phyloP scores from a whole-genome alignment of 2,797 vertebrate genomes.

The Passerculus sandwichensis region DNA sequence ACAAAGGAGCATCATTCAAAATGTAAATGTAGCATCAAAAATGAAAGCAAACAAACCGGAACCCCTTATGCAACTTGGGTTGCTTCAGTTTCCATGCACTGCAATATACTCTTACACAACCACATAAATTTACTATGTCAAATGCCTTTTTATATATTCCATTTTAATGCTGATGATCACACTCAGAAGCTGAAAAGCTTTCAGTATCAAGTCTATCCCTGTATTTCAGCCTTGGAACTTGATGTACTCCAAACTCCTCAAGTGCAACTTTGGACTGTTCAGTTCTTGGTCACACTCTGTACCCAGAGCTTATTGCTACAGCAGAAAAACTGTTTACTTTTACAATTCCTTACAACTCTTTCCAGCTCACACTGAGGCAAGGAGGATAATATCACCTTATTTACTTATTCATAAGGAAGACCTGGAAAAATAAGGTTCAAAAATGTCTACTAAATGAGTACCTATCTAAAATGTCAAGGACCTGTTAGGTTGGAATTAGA shows the following conservation, averaged over 20 bases:
- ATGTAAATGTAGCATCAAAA: not conserved
- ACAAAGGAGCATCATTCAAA: not conserved
- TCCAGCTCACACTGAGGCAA: not conserved
- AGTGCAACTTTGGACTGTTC: not conserved
- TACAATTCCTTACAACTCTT: not conserved
- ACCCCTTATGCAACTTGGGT: not conserved
- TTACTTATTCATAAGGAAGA: not conserved
- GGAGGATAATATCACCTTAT: not conserved
- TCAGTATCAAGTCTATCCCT: not conserved
- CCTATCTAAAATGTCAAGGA: slow-evolving; percentile 11
- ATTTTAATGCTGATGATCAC: not conserved
- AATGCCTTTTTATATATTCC: not conserved
- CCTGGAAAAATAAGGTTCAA: not conserved
- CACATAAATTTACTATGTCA: not conserved
- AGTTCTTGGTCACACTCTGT: not conserved
- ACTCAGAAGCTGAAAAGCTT: not conserved
- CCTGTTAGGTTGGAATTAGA: not conserved
- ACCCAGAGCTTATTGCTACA: not conserved
- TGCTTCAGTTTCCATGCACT: not conserved
- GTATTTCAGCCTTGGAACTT: not conserved
- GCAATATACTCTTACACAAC: not conserved
- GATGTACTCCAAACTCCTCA: not conserved
- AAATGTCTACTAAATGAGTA: not conserved
- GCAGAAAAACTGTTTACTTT: not conserved
- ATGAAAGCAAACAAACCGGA: not conserved